Conservation (phyloP, 2,113 vertebrate species). For the Lepus americanus region DNA sequence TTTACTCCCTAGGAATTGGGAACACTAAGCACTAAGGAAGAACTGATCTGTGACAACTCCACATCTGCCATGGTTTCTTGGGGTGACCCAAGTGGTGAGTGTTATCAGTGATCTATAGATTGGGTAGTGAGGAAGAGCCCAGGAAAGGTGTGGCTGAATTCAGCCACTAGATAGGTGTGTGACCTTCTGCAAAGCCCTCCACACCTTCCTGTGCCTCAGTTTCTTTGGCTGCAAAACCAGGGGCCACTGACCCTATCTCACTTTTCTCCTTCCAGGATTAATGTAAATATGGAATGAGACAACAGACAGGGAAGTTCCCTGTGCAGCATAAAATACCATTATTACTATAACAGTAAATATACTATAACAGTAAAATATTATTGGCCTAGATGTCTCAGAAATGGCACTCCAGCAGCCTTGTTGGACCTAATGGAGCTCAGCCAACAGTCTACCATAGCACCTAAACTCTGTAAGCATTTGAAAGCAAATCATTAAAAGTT, state of each 20-base stretch:
- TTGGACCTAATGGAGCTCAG: background rate
- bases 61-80: background rate
- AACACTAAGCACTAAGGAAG: background rate
- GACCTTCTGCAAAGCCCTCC: background rate
- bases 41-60: background rate
- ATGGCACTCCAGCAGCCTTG: background rate
- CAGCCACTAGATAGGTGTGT: background rate
- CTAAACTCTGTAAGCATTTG: background rate
- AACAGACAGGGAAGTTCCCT: background rate
- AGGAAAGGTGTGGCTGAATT: background rate
- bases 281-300: background rate
- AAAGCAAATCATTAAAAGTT: constrained; percentile 8
- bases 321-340: background rate
- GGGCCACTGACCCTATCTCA: background rate
- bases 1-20: background rate
- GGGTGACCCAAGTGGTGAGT: background rate
- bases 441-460: background rate
- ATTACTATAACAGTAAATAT: background rate
- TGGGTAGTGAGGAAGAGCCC: background rate
- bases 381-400: background rate
- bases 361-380: background rate
- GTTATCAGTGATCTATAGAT: background rate
- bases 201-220: background rate
- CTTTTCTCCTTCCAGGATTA: background rate
- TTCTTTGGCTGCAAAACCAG: background rate